Conservation (phyloP, 2,113 vertebrate species). For the Notiomystis cincta region DNA sequence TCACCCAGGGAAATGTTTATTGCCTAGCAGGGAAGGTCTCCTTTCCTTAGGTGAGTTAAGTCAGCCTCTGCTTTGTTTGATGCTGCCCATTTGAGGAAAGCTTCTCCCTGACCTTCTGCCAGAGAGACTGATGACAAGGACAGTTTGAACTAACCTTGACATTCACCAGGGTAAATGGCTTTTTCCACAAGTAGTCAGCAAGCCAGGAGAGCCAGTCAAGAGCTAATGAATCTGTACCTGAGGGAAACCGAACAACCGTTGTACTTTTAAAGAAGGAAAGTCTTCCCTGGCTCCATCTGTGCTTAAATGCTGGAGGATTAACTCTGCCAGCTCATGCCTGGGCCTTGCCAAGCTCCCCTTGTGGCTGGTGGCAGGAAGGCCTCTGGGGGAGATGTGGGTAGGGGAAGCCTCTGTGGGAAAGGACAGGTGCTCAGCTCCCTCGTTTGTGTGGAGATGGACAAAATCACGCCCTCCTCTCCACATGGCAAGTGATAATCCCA, state of each 20-base stretch:
- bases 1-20: constrained; percentile 77
- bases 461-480: neutral
- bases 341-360: rapidly evolving
- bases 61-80: constrained; percentile 81
- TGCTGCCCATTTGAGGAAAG: constrained; percentile 85
- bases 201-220: constrained; percentile 81
- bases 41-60: constrained; percentile 80
- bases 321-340: neutral
- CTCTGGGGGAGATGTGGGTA: rapidly evolving
- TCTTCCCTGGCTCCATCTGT: neutral
- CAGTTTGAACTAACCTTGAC: constrained; percentile 89
- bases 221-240: constrained; percentile 84
- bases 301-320: constrained; percentile 45
- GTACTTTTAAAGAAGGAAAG: constrained; percentile 75
- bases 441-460: neutral
- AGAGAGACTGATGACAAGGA: constrained; percentile 92
- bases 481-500: rapidly evolving
- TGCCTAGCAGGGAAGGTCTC: constrained; percentile 69
- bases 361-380: neutral
- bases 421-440: neutral
- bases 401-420: neutral
- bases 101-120: constrained; percentile 91
- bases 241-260: constrained; percentile 76
- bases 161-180: constrained; percentile 94
- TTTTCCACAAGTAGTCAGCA: constrained; percentile 87